phyloP scores from a whole-genome alignment of 1,140 invertebrate species.

The Ceratosolen solmsi region DNA sequence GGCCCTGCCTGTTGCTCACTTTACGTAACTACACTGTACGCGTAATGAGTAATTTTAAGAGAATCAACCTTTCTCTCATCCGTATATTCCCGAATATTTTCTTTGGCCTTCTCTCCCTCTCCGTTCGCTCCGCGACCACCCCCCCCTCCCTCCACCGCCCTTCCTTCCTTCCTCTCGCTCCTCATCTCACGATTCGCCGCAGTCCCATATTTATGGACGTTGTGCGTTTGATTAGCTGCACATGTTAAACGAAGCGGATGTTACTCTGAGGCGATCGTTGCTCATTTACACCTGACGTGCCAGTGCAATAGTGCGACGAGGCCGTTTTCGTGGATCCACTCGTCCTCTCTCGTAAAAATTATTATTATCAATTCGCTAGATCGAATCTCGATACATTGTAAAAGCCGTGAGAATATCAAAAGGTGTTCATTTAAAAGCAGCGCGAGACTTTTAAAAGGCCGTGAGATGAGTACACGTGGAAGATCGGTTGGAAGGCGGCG shows the following conservation, averaged over 20 bases:
- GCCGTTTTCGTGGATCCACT: not conserved
- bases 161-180: no score
- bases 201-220: no score
- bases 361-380: not conserved
- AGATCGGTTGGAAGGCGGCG: not conserved
- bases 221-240: not conserved
- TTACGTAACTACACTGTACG: no score
- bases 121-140: no score
- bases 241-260: not conserved
- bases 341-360: not conserved
- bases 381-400: conserved; percentile 9
- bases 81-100: no score
- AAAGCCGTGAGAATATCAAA: conserved; percentile 46
- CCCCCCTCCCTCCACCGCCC: no score
- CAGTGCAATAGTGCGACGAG: not conserved
- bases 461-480: conserved; percentile 25
- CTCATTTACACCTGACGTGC: not conserved
- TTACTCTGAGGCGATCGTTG: no score
- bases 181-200: no score
- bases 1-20: no score
- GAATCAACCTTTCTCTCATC: no score
- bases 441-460: not conserved
- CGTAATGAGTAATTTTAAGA: no score
- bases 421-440: conserved; percentile 15
- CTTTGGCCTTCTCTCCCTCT: no score